These are phyloP conservation scores for Anisognathus igniventris DNA, from an alignment of 2,797 vertebrate genomes.

Conservation along the genomic window DNA sequence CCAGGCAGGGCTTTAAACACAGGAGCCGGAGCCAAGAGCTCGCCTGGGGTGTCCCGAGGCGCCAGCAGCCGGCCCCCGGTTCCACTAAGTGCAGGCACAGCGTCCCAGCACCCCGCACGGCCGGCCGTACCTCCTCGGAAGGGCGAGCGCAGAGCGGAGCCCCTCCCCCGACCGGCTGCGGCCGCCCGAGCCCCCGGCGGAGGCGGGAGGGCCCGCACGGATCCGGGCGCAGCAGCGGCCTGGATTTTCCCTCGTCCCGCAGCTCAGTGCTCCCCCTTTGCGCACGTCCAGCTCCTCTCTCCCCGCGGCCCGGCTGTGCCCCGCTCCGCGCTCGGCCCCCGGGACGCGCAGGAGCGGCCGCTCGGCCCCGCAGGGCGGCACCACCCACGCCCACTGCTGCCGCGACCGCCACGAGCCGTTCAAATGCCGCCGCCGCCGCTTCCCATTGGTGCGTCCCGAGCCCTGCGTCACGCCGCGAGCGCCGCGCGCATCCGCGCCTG, in stretches of 20 bases:
- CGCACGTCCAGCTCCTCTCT: not conserved
- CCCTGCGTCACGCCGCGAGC: rapidly evolving
- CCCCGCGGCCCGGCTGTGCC: not conserved
- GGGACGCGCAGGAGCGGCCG: not conserved
- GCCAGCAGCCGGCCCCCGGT: no score
- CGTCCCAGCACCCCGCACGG: not conserved
- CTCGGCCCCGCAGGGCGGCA: not conserved
- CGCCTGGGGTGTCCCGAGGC: rapidly evolving
- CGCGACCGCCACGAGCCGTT: not conserved
- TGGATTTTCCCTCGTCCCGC: not conserved
- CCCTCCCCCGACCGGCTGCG: not conserved
- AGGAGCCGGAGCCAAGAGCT: rapidly evolving
- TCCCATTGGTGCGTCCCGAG: not conserved
- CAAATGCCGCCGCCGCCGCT: not conserved
- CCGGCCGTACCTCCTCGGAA: not conserved
- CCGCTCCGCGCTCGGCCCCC: not conserved
- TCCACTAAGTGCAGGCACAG: rapidly evolving
- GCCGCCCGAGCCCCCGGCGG: no score
- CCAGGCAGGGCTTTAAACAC: not conserved
- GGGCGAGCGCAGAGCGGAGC: not conserved
- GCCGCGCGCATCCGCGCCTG: not conserved
- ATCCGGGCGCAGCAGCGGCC: not conserved
- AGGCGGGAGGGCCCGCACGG: no score
- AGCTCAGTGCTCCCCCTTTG: no score
- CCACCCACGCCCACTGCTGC: no score